Conservation (phyloP, 2,888 invertebrate species). For the Tridacna crocea region DNA sequence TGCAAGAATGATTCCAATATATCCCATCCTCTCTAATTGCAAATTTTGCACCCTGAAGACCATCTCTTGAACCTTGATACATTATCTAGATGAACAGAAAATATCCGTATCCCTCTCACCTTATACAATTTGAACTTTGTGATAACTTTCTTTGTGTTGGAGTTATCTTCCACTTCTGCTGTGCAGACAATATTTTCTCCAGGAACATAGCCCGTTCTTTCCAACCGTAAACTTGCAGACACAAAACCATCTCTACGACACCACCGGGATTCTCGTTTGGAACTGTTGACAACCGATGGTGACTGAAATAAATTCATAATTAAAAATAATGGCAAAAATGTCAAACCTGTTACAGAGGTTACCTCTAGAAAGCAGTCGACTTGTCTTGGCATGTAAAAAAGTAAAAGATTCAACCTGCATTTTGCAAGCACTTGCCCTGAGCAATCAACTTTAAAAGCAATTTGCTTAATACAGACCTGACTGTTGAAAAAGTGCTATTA, state of each 20-base stretch:
- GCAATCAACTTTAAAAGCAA: too few species aligned
- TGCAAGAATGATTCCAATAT: too few species aligned
- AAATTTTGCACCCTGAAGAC: too few species aligned
- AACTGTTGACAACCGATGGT: constrained; percentile 17
- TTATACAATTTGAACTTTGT: constrained; percentile 19
- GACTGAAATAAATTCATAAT: background rate
- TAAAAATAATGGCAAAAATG: background rate
- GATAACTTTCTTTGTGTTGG: constrained; percentile 5
- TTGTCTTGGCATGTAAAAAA: too few species aligned
- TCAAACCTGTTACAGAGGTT: background rate
- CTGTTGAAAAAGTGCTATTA: too few species aligned
- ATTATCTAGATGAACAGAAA: too few species aligned
- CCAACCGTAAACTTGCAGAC: constrained; percentile 3
- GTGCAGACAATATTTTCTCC: constrained; percentile 4
- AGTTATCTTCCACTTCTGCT: constrained; percentile 13
- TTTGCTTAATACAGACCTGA: too few species aligned
- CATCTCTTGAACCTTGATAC: too few species aligned
- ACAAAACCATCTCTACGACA: constrained; percentile 11
- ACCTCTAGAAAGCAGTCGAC: too few species aligned
- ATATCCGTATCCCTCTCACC: background rate
- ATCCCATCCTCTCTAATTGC: too few species aligned
- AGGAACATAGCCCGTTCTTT: constrained; percentile 7
- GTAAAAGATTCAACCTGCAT: too few species aligned
- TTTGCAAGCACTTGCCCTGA: too few species aligned
- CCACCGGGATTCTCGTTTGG: constrained; percentile 15